Evolutionary conservation across 2,797 vertebrate genomes (phyloP).

Genomic region (Chiloscyllium punctatum): DNA sequence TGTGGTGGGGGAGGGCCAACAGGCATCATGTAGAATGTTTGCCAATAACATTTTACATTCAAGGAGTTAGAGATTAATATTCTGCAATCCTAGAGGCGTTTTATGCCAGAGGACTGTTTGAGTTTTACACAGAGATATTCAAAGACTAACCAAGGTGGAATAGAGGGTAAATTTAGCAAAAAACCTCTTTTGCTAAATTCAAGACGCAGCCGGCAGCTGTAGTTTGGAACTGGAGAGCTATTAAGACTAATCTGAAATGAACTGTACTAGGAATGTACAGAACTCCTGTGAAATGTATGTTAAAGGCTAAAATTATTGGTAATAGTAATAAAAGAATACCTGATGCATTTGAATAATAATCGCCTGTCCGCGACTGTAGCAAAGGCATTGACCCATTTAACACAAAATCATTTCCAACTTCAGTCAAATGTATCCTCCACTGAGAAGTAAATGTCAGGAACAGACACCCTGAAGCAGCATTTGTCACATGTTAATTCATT

Average conservation of each 20-base stretch:
- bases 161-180: constrained; percentile 16
- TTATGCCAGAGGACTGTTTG: neutral
- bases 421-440: neutral
- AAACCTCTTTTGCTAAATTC: neutral
- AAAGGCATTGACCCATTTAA: neutral
- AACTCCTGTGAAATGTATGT: neutral
- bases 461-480: neutral
- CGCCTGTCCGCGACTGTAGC: neutral
- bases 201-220: neutral
- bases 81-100: neutral
- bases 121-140: neutral
- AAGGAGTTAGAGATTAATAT: neutral
- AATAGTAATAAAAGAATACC: neutral
- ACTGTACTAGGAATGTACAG: neutral
- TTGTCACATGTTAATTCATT: neutral
- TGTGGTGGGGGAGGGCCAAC: neutral
- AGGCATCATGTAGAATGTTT: constrained; percentile 4
- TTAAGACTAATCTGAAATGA: neutral
- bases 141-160: constrained; percentile 25
- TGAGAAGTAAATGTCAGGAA: neutral
- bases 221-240: neutral
- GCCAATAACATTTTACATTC: neutral
- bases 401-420: neutral
- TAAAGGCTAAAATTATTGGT: neutral
- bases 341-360: neutral